Evolutionary conservation across 2,797 vertebrate genomes (phyloP).

Genomic region (Valencia hispanica): DNA sequence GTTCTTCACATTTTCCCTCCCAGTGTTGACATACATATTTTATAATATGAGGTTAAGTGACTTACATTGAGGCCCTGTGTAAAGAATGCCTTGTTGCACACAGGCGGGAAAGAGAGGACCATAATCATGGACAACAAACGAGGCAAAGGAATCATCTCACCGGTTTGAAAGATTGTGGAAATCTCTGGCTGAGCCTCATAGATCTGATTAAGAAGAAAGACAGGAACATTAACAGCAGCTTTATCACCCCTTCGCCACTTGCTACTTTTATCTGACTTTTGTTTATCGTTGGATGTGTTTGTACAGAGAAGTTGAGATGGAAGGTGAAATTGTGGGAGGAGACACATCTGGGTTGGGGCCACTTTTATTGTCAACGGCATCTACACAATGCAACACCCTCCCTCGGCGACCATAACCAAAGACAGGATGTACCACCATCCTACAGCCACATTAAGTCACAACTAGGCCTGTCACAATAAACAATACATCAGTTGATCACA

Average conservation of each 20-base stretch:
- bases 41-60: not conserved
- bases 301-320: not conserved
- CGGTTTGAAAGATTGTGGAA: conserved; percentile 83
- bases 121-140: conserved; percentile 89
- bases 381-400: too few relatives aligned
- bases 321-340: too few relatives aligned
- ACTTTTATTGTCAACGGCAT: too few relatives aligned
- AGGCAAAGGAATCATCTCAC: conserved; percentile 86
- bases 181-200: conserved; percentile 91
- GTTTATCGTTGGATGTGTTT: not conserved
- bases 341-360: too few relatives aligned
- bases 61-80: conserved; percentile 92
- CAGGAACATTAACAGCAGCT: not conserved
- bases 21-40: not conserved
- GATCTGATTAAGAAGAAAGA: conserved; percentile 79
- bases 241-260: not conserved
- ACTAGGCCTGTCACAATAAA: too few relatives aligned
- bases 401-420: too few relatives aligned
- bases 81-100: conserved; percentile 93
- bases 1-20: not conserved
- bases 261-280: too few relatives aligned
- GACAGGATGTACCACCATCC: too few relatives aligned
- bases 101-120: conserved; percentile 89
- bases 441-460: too few relatives aligned
- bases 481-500: too few relatives aligned